Conservation (phyloP, 1,140 invertebrate species). For the Lepidurus arcticus region DNA sequence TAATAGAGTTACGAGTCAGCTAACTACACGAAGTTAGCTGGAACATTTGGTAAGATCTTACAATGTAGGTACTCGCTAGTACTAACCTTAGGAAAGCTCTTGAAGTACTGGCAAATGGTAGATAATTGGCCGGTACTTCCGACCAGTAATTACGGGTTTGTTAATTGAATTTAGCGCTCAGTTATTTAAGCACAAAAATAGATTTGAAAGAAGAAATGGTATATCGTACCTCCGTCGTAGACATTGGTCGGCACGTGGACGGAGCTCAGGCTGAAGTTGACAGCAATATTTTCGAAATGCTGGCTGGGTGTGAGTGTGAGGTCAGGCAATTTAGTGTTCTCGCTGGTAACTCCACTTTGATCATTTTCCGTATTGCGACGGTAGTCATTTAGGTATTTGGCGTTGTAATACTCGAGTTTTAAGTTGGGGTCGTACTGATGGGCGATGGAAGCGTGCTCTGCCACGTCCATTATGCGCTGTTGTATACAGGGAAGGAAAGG, state of each 20-base stretch:
- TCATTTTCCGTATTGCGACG: slow-evolving; percentile 20
- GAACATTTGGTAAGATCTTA: too few relatives aligned
- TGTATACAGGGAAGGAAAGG: not conserved
- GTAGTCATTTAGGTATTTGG: slow-evolving; percentile 63
- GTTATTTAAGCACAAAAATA: not conserved
- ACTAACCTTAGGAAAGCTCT: too few relatives aligned
- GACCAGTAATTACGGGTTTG: too few relatives aligned
- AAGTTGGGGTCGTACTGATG: slow-evolving; percentile 42
- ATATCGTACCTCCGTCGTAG: slow-evolving; percentile 70
- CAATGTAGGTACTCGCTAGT: too few relatives aligned
- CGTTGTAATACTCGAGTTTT: slow-evolving; percentile 53
- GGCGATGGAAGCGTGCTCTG: slow-evolving; percentile 73
- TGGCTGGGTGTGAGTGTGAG: slow-evolving; percentile 61
- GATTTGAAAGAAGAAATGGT: slow-evolving; percentile 20
- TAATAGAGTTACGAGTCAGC: too few relatives aligned
- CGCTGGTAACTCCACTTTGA: slow-evolving; percentile 56
- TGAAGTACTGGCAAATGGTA: too few relatives aligned
- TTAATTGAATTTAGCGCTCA: too few relatives aligned
- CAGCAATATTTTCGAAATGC: slow-evolving; percentile 70
- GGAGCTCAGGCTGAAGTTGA: slow-evolving; percentile 75
- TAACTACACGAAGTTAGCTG: too few relatives aligned
- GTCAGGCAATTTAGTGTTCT: slow-evolving; percentile 58
- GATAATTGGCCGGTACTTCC: too few relatives aligned
- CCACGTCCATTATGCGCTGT: slow-evolving; percentile 78
- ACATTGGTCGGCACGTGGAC: slow-evolving; percentile 93